Base-by-base conservation (phyloP, 2,113 vertebrate genomes). In the Tragelaphus buxtoni region DNA sequence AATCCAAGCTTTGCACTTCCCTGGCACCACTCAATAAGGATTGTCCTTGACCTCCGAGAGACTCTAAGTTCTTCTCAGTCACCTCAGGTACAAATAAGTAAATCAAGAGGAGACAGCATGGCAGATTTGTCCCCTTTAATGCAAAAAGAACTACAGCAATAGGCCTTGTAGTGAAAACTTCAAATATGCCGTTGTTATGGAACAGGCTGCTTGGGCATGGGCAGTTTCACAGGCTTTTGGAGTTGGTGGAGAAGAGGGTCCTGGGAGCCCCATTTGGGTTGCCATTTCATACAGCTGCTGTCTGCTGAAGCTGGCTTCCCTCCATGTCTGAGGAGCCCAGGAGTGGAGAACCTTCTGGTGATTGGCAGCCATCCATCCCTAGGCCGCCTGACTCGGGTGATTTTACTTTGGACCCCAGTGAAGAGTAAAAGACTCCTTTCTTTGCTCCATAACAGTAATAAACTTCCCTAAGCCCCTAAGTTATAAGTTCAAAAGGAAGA, bases 181-280 rank as follows among this genome's bases (percentile, higher is more conserved):
- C 0, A 5, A 42, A 51, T 0, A 3, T 86, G 5, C 20, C 16
- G 2, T 1, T 2, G 0, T 45, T 51, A 3, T 3, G 39, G 24
- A 2, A 12, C 58, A 9, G 32, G 2, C 30, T 49, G 0, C 11
- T 49, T 60, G 53, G 26, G 18, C 20, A 12, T 1, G 6, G 39
- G 61, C 1, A 0, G 10, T 77, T 51, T 39, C 9, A 16, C 0
- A 0, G 81, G 65, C 4, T 58, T 90, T 53, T 39, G 0, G 1
- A 79, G 30, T 2, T 10, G 16, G 45, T 39, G 20, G 17, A 83
- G 69, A 63, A 88, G 84, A 35, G 56, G 49, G 1, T 6, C 0
- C 0, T 2, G 58, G 2, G 2, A 45, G 55, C 61, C 6, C 16
- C 17, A 2, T 2, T 0, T 18, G 7, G 61, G 11, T 26, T 12